Evolutionary conservation across 2,113 vertebrate species (phyloP).

Genomic region (Ammodytes marinus): DNA sequence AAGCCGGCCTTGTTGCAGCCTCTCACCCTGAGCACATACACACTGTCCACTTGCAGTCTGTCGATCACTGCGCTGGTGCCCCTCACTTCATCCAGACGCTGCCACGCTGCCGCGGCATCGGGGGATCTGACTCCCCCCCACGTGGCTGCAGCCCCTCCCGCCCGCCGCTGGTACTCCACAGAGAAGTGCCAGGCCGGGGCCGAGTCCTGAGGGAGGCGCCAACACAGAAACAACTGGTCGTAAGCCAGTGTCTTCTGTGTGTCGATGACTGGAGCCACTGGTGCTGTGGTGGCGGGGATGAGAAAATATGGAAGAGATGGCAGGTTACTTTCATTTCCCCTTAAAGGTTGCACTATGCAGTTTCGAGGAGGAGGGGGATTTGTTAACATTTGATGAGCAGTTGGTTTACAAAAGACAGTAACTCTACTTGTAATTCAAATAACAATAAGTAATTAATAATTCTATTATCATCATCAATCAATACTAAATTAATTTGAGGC

Average conservation of each 20-base stretch:
- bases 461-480: too few relatives aligned
- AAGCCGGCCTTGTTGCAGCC: slow-evolving; percentile 97
- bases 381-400: too few relatives aligned
- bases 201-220: slow-evolving; percentile 95
- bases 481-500: too few relatives aligned
- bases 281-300: slow-evolving; percentile 81
- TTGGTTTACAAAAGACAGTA: too few relatives aligned
- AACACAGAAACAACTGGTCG: slow-evolving; percentile 96
- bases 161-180: slow-evolving; percentile 92
- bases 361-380: too few relatives aligned
- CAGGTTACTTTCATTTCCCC: background rate
- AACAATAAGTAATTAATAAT: too few relatives aligned
- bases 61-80: slow-evolving; percentile 92
- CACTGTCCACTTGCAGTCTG: slow-evolving; percentile 91
- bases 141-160: slow-evolving; percentile 82
- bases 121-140: slow-evolving; percentile 90
- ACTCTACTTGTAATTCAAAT: too few relatives aligned
- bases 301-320: background rate
- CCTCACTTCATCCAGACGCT: slow-evolving; percentile 91
- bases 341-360: too few relatives aligned
- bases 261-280: slow-evolving; percentile 95
- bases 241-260: slow-evolving; percentile 97
- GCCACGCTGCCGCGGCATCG: slow-evolving; percentile 88
- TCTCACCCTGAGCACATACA: slow-evolving; percentile 93
- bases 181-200: slow-evolving; percentile 96